Percentiles rank a stretch among this genome's conserved stretches.
Conservation (phyloP, 2,797 vertebrate species). For the Coregonus ussuriensis region DNA sequence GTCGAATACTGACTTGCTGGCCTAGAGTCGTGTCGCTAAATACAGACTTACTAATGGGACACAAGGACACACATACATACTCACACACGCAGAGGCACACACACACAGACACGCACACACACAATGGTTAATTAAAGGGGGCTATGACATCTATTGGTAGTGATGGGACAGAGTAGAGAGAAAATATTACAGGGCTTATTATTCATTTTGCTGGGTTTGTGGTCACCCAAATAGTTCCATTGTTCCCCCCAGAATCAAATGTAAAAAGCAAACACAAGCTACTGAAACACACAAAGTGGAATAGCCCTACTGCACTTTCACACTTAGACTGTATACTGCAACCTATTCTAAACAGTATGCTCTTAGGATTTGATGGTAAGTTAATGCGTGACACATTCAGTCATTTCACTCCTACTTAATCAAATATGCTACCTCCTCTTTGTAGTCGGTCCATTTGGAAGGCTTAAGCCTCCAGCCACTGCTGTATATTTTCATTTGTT, state of each 20-base stretch:
- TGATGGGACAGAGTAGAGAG: neutral
- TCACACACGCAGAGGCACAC: too few relatives aligned
- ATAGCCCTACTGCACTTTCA: neutral
- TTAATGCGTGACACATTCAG: constrained; percentile 3
- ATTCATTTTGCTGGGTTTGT: neutral
- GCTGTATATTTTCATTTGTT: constrained; percentile 58
- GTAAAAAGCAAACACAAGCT: neutral
- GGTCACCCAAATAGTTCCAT: neutral
- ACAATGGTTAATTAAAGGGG: neutral
- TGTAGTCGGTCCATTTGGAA: constrained; percentile 24
- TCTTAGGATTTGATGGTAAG: neutral
- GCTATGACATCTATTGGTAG: neutral
- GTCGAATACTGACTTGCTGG: neutral
- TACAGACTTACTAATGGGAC: neutral
- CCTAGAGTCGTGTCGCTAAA: neutral
- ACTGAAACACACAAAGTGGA: neutral
- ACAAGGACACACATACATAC: neutral
- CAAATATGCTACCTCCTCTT: constrained; percentile 12
- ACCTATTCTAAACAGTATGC: neutral
- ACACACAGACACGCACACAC: neutral
- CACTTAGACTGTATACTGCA: neutral
- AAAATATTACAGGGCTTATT: neutral
- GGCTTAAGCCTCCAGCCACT: constrained; percentile 33
- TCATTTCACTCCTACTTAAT: constrained; percentile 23
- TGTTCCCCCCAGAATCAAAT: neutral